These are phyloP conservation scores for Poeciliopsis paucimaculata DNA, from an alignment of 2,797 vertebrate genomes.

Conservation along the genomic window DNA sequence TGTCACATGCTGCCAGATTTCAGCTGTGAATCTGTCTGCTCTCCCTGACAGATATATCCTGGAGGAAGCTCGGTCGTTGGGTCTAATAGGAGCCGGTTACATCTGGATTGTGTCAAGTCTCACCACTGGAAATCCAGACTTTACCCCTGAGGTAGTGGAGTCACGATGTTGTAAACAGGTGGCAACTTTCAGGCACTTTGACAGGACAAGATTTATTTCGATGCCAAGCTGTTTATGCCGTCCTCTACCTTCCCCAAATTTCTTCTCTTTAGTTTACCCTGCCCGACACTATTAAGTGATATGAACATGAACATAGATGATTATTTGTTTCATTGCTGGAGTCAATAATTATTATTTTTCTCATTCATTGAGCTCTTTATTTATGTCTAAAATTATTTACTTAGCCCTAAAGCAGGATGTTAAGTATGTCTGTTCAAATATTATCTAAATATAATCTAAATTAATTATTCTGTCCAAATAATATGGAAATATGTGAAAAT, in stretches of 20 bases:
- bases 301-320: neutral
- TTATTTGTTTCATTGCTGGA: slow-evolving; percentile 9
- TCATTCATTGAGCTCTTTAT: neutral
- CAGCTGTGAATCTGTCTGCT: slow-evolving; percentile 10
- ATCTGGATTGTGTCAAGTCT: slow-evolving; percentile 98
- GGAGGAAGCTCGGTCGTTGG: slow-evolving; percentile 92
- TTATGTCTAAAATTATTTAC: slow-evolving; percentile 15
- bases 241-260: slow-evolving; percentile 10
- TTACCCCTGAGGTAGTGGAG: slow-evolving; percentile 85
- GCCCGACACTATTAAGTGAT: neutral
- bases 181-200: slow-evolving; percentile 45
- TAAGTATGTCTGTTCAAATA: slow-evolving; percentile 30
- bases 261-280: slow-evolving; percentile 6
- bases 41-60: slow-evolving; percentile 83
- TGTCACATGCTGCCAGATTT: slow-evolving; percentile 23
- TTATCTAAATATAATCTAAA: slow-evolving; percentile 10
- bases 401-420: slow-evolving; percentile 27
- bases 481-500: slow-evolving; percentile 6
- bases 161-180: slow-evolving; percentile 42
- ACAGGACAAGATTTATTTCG: slow-evolving; percentile 22
- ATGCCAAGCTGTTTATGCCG: slow-evolving; percentile 30
- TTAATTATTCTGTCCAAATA: slow-evolving; percentile 1
- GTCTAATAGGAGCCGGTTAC: slow-evolving; percentile 94
- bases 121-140: slow-evolving; percentile 93
- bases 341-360: slow-evolving; percentile 7